Percentiles rank a stretch among this genome's conserved stretches.
phyloP scores from a whole-genome alignment of 1,140 invertebrate genomes.

The Epicauta chinensis region DNA sequence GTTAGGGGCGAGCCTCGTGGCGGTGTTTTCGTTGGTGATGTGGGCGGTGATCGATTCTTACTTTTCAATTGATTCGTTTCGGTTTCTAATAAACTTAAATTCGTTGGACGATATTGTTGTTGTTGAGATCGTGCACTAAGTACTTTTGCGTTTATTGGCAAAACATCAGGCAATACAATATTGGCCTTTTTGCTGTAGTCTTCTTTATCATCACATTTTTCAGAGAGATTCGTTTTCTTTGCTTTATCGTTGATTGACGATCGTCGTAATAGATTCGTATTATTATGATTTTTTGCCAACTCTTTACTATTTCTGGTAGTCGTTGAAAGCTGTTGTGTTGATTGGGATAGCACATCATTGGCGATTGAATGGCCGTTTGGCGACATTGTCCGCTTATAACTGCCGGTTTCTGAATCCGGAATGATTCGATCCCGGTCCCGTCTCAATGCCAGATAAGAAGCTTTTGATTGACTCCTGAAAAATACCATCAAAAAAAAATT shows the following conservation, averaged over 20 bases:
- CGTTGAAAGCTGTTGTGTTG: constrained; percentile 35
- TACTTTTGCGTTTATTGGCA: constrained; percentile 47
- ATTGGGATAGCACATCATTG: constrained; percentile 24
- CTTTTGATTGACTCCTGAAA: constrained; percentile 71
- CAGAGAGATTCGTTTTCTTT: constrained; percentile 19
- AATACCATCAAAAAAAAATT: background rate
- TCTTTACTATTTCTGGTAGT: constrained; percentile 28
- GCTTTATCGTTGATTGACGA: constrained; percentile 33
- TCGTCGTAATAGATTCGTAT: constrained; percentile 39
- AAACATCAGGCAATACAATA: constrained; percentile 45
- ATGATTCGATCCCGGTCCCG: constrained; percentile 56
- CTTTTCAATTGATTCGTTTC: constrained; percentile 17
- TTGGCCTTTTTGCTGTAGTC: constrained; percentile 20
- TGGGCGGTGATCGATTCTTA: constrained; percentile 23
- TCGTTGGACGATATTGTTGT: constrained; percentile 25
- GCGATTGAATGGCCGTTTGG: constrained; percentile 51
- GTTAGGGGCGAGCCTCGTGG: constrained; percentile 31
- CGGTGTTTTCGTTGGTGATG: constrained; percentile 33
- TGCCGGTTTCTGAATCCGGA: constrained; percentile 62
- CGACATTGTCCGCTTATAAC: constrained; percentile 69
- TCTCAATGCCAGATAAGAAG: constrained; percentile 64
- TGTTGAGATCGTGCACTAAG: constrained; percentile 33
- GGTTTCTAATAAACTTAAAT: constrained; percentile 27
- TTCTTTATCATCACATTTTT: constrained; percentile 37
- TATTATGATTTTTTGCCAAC: constrained; percentile 34